Evolutionary conservation across 2,888 invertebrate species (phyloP).

Genomic region (Anoplius nigerrimus): DNA sequence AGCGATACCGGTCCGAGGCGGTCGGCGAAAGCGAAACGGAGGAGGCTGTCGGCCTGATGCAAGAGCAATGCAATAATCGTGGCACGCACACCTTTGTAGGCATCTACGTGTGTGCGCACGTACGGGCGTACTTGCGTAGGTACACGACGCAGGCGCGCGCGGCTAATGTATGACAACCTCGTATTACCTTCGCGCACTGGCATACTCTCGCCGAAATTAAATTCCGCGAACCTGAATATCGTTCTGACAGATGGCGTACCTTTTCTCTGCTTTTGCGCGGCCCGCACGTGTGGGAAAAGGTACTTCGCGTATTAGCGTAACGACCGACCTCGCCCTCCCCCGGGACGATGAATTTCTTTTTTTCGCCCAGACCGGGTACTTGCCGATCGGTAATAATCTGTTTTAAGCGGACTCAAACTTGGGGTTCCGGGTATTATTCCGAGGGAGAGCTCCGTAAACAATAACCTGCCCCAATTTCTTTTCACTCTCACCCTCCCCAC

Average conservation of each 20-base stretch:
- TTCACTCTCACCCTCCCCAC: constrained; percentile 14
- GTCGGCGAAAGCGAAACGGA: constrained; percentile 1
- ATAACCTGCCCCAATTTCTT: constrained; percentile 55
- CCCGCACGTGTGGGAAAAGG: no score
- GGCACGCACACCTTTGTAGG: no score
- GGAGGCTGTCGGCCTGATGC: constrained; percentile 23
- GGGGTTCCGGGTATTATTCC: background rate
- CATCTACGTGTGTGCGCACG: no score
- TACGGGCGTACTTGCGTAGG: no score
- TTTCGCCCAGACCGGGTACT: background rate
- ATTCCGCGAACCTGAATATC: no score
- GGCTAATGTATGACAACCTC: background rate
- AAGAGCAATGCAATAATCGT: constrained; percentile 14
- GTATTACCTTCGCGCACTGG: background rate
- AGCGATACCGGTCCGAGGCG: background rate
- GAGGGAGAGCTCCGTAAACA: constrained; percentile 30
- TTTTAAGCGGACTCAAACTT: background rate
- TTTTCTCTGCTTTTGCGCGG: no score
- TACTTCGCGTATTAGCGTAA: background rate
- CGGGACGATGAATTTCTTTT: constrained; percentile 3
- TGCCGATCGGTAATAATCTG: background rate
- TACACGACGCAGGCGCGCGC: no score
- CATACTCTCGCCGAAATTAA: background rate
- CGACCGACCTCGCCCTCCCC: background rate
- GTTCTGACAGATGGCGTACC: no score